Conservation (phyloP, 1,140 invertebrate species). For the Macrobrachium rosenbergii region DNA sequence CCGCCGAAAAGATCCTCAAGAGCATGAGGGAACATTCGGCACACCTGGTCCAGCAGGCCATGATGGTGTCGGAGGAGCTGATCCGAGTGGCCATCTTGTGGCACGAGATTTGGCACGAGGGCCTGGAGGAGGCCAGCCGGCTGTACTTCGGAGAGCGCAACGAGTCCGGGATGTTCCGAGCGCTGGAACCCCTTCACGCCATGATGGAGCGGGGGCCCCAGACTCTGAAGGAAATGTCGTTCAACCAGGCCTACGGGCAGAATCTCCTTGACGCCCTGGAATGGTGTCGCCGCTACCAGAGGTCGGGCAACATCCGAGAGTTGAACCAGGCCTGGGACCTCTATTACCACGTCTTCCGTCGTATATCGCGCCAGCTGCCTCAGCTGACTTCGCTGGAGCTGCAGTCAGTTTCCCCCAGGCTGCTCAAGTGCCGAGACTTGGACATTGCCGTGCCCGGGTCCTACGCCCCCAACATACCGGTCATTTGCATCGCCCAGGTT, state of each 20-base stretch:
- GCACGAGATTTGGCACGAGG: constrained; percentile 99
- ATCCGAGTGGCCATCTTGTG: constrained; percentile 98
- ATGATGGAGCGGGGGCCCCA: constrained; percentile 95
- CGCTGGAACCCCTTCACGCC: constrained; percentile 93
- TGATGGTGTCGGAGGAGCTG: constrained; percentile 94
- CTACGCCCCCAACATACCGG: constrained; percentile 88
- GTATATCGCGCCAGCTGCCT: constrained; percentile 94
- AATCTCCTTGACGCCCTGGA: constrained; percentile 94
- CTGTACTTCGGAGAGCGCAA: constrained; percentile 97
- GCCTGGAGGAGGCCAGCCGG: constrained; percentile 95
- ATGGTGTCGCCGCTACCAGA: constrained; percentile 84
- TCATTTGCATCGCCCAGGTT: constrained; percentile 91
- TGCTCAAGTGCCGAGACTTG: constrained; percentile 89
- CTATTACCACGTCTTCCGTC: constrained; percentile 97
- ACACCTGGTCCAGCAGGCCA: constrained; percentile 92
- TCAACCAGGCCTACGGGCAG: constrained; percentile 94
- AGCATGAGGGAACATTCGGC: constrained; percentile 95
- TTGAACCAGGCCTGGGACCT: constrained; percentile 98
- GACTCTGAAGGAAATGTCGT: constrained; percentile 97
- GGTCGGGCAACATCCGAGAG: constrained; percentile 87
- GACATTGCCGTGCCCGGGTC: constrained; percentile 96
- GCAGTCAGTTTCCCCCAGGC: constrained; percentile 93
- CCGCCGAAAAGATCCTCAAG: constrained; percentile 95
- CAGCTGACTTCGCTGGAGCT: constrained; percentile 82
- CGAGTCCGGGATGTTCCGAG: constrained; percentile 95